phyloP scores from a whole-genome alignment of 2,797 vertebrate genomes.

The Cyprinella venusta region DNA sequence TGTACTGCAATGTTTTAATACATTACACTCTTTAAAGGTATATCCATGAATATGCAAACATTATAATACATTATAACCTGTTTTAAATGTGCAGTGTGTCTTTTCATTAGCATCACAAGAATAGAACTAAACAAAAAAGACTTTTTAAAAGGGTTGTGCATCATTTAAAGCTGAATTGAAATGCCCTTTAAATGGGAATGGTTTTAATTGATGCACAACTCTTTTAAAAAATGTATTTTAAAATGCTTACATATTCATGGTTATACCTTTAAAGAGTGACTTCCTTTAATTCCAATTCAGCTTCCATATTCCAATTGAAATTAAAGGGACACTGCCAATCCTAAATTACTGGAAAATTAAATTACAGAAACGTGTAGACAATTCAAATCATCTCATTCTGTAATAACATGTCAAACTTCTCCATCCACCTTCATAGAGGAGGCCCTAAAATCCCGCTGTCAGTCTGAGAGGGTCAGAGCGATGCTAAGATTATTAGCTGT shows the following conservation, averaged over 20 bases:
- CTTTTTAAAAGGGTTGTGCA: background rate
- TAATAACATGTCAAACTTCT: conserved; percentile 11
- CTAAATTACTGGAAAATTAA: conserved; percentile 72
- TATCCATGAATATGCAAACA: conserved; percentile 8
- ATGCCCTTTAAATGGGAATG: background rate
- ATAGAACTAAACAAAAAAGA: background rate
- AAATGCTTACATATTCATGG: conserved; percentile 13
- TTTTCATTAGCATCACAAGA: conserved; percentile 2
- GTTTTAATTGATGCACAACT: background rate
- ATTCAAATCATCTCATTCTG: conserved; percentile 59
- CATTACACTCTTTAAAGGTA: conserved; percentile 16
- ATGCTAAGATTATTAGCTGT: conserved; percentile 70
- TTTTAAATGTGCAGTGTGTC: background rate
- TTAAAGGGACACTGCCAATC: conserved; percentile 43
- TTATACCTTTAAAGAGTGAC: conserved; percentile 10
- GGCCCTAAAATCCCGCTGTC: conserved; percentile 62
- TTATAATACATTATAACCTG: conserved; percentile 6
- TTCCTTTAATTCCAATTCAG: background rate
- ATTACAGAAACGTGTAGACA: conserved; percentile 67
- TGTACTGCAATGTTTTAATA: conserved; percentile 4
- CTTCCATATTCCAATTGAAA: background rate
- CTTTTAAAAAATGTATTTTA: background rate
- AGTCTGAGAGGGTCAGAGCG: conserved; percentile 67
- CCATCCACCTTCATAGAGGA: conserved; percentile 59
- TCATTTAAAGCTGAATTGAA: background rate